Evolutionary conservation across 2,113 vertebrate species (phyloP), one percentile per base, ranked within the genome.

Genomic region (Panurus biarmicus): DNA sequence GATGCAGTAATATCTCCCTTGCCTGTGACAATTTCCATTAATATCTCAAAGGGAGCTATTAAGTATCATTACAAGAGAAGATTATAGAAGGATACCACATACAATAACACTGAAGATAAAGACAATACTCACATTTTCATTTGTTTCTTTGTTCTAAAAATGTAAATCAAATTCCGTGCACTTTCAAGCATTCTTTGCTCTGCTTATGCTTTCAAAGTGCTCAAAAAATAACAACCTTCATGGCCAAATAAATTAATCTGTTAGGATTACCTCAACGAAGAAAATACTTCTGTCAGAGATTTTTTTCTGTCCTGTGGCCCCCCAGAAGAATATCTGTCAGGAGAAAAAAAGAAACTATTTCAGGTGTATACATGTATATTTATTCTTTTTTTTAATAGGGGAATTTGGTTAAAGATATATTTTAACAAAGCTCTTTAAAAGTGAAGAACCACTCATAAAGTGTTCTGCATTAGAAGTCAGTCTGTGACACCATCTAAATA

Each of bases 1-100:
- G 97, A 97, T 92, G 95, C 96, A 69, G 91, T 95, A 96, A 97
- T 96, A 97, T 96, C 97, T 98, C 96, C 96, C 96, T 97, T 94
- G 97, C 90, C 97, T 98, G 97, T 97, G 97, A 97, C 97, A 98
- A 98, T 98, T 98, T 98, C 98, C 98, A 98, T 98, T 98, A 98
- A 98, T 98, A 98, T 96, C 97, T 98, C 96, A 69, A 97, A 97
- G 93, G 93, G 95, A 98, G 98, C 98, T 98, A 98, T 98, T 98
- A 98, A 98, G 97, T 96, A 97, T 98, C 97, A 98, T 98, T 98
- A 98, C 96, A 93, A 97, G 96, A 89, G 96, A 96, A 97, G 97
- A 98, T 97, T 98, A 96, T 89, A 94, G 96, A 97, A 97, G 95
- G 96, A 97, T 94, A 95, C 96, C 72, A 96, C 83, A 72, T 94